phyloP scores from a whole-genome alignment of 2,113 vertebrate species.

The Eonycteris spelaea region DNA sequence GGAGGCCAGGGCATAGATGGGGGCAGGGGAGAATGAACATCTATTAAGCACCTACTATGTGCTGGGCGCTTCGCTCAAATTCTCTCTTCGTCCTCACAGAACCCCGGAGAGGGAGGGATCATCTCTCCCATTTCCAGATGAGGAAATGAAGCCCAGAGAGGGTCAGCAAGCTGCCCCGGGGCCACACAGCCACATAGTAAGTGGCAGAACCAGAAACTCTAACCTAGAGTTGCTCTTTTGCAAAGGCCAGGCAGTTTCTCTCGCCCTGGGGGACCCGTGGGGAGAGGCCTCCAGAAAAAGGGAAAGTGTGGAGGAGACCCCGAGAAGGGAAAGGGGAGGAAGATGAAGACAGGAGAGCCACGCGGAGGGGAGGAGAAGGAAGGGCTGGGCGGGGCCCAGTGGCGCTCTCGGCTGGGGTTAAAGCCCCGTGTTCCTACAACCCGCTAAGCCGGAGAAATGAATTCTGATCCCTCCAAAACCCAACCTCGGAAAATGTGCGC shows the following conservation, averaged over 20 bases:
- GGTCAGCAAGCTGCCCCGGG: background rate
- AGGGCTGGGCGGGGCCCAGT: background rate
- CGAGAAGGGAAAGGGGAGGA: background rate
- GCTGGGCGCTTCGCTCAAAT: background rate
- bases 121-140: background rate
- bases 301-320: background rate
- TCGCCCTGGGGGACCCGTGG: background rate
- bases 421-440: constrained; percentile 74
- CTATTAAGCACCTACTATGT: background rate
- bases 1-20: background rate
- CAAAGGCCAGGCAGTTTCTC: background rate
- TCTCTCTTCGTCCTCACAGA: background rate
- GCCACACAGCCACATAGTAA: background rate
- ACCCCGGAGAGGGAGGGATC: background rate
- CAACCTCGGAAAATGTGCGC: constrained; percentile 76
- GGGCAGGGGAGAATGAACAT: rapidly evolving
- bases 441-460: constrained; percentile 83
- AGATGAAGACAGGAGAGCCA: background rate
- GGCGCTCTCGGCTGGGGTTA: constrained; percentile 1
- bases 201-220: background rate
- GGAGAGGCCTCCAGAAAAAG: background rate
- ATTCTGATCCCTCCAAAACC: constrained; percentile 83
- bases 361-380: background rate
- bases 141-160: constrained; percentile 45
- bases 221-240: background rate